These are phyloP conservation scores for Silurus lanzhouensis DNA, from an alignment of 2,797 vertebrate genomes.

Conservation along the genomic window DNA sequence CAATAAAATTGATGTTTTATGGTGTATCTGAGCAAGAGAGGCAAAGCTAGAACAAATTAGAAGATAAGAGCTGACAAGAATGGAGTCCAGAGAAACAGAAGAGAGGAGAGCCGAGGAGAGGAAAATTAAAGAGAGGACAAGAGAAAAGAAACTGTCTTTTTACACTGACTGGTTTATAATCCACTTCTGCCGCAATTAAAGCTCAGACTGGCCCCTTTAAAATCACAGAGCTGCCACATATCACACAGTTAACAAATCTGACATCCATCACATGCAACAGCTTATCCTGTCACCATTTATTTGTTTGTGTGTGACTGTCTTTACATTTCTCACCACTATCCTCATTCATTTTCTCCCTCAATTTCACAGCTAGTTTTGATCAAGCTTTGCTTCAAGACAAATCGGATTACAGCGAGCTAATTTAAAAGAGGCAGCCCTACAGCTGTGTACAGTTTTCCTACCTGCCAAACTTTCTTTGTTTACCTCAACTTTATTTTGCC, in stretches of 20 bases:
- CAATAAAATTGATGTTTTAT: neutral
- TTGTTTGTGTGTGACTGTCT: neutral
- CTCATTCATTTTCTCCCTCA: neutral
- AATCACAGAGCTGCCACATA: conserved; percentile 16
- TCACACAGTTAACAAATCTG: neutral
- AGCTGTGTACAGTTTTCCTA: neutral
- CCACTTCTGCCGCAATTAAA: conserved; percentile 19
- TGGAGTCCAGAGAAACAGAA: neutral
- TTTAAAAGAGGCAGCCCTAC: neutral
- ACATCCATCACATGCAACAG: conserved; percentile 6
- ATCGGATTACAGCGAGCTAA: neutral
- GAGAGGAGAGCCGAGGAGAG: neutral
- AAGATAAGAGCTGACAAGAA: neutral
- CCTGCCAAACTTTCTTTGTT: neutral
- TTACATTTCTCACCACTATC: neutral
- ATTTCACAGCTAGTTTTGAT: conserved; percentile 4
- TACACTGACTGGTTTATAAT: neutral
- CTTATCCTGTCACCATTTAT: neutral
- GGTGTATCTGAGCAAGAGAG: neutral
- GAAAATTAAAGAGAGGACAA: neutral
- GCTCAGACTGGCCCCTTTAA: neutral
- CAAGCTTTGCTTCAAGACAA: neutral
- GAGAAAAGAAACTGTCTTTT: neutral
- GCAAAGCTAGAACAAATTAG: neutral
- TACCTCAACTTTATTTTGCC: neutral